Evolutionary conservation across 2,888 invertebrate genomes (phyloP).

Genomic region (Sarcophaga subvicina): DNA sequence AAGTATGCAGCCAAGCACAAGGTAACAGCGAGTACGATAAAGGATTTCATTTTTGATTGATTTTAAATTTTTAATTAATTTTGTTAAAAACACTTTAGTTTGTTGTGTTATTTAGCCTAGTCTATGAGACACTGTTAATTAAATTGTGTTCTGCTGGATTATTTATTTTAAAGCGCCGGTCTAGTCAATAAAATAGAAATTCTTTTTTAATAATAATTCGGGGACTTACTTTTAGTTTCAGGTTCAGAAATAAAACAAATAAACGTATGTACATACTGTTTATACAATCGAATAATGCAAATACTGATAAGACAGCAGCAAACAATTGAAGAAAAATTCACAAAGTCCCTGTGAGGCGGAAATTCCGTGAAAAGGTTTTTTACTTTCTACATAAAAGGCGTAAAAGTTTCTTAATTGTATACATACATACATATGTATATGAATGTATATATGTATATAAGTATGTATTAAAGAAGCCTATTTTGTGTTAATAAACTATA

Average conservation of each 20-base stretch:
- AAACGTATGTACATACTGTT: background rate
- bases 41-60: conserved; percentile 70
- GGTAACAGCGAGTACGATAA: conserved; percentile 57
- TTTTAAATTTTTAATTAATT: background rate
- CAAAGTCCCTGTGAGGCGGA: too few species aligned
- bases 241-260: background rate
- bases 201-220: background rate
- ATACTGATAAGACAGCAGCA: background rate
- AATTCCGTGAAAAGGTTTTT: too few species aligned
- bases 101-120: background rate
- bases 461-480: too few species aligned
- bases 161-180: conserved; percentile 1
- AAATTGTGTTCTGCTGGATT: background rate
- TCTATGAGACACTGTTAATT: conserved; percentile 14
- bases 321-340: background rate
- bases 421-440: too few species aligned
- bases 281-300: background rate
- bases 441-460: too few species aligned
- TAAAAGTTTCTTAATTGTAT: too few species aligned
- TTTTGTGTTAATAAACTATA: too few species aligned
- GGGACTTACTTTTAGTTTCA: conserved; percentile 31
- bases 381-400: too few species aligned
- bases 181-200: background rate
- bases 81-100: background rate
- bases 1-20: conserved; percentile 59